These are phyloP conservation scores for Pandemis corylana DNA, from an alignment of 2,888 invertebrate genomes.

Conservation along the genomic window DNA sequence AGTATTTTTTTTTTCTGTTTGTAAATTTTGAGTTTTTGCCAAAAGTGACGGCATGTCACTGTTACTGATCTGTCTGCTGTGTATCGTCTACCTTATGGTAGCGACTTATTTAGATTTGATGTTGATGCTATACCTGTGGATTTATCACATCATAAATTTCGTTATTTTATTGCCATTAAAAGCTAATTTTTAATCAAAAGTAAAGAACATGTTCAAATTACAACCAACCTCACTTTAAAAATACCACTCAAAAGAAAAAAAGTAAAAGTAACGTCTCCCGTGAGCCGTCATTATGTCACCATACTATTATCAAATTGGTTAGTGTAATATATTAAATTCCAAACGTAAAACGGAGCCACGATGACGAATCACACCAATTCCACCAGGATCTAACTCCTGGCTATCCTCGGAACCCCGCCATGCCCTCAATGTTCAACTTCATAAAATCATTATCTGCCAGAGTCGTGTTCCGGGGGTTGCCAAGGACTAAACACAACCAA, in stretches of 20 bases:
- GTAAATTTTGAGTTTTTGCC: not conserved
- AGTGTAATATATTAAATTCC: slow-evolving; percentile 50
- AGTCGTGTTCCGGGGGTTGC: slow-evolving; percentile 49
- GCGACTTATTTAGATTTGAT: not conserved
- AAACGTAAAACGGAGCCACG: slow-evolving; percentile 50
- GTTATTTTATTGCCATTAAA: too few relatives aligned
- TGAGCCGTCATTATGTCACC: slow-evolving; percentile 61
- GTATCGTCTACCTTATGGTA: slow-evolving; percentile 32
- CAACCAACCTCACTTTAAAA: not conserved
- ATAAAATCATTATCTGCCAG: slow-evolving; percentile 53
- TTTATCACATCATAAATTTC: not conserved
- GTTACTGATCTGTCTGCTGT: not conserved
- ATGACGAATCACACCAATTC: slow-evolving; percentile 53
- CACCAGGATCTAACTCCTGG: not conserved
- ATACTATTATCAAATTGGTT: slow-evolving; percentile 46
- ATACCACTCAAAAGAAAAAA: slow-evolving; percentile 44
- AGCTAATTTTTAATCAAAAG: not conserved
- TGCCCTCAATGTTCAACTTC: slow-evolving; percentile 57
- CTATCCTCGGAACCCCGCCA: slow-evolving; percentile 55
- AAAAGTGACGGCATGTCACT: slow-evolving; percentile 2
- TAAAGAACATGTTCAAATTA: not conserved
- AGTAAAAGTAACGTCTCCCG: slow-evolving; percentile 41
- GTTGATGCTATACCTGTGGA: not conserved
- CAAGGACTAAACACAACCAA: slow-evolving; percentile 36
- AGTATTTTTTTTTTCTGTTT: not conserved